Evolutionary conservation across 2,113 vertebrate species (phyloP), one percentile per base, ranked within the genome.

Genomic region (Callorhinus ursinus): DNA sequence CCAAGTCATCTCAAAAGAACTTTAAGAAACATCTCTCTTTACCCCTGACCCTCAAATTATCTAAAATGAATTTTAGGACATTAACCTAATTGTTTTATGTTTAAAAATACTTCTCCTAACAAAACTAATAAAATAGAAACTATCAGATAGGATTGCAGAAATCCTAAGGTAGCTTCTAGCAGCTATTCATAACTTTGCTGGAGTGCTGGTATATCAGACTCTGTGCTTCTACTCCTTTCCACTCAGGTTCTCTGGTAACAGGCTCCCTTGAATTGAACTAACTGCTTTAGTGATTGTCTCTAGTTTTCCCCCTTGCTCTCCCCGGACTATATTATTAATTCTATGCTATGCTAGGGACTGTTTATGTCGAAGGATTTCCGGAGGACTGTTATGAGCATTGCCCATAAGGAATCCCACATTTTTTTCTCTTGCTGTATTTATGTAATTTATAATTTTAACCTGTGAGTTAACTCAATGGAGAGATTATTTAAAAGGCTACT

Each of bases 401-500:
- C 57, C n/a, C 69, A 53, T n/a, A 87, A 92, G 15, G 36, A 94
- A 90, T 88, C 49, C 80, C 33, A 72, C 39, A 31, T 86, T 81
- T 80, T 65, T 85, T 77, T 71, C 80, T 24, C 55, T 21, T 82
- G 71, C 22, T 9, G 1, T 51, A 46, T 46, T 74, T 65, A 28
- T 79, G 5, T 76, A 79, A 84, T 80, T 89, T 84, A 84, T 88
- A 3, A 76, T 95, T 88, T 94, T 95, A 90, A 80, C 21, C 22
- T 88, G n/a, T 93, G 76, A 65, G 36, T 95, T 94, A 88, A 88
- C 10, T 90, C 63, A 69, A 18, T 57, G 21, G 26, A 93, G 53
- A 84, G 14, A 87, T 80, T 88, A 85, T 92, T 72, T 95, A 69
- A 96, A 88, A 85, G 33, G 4, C 82, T 97, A 18, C 80, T 71